Evolutionary conservation across 2,888 invertebrate genomes (phyloP).

Genomic region (Julus scanicus): DNA sequence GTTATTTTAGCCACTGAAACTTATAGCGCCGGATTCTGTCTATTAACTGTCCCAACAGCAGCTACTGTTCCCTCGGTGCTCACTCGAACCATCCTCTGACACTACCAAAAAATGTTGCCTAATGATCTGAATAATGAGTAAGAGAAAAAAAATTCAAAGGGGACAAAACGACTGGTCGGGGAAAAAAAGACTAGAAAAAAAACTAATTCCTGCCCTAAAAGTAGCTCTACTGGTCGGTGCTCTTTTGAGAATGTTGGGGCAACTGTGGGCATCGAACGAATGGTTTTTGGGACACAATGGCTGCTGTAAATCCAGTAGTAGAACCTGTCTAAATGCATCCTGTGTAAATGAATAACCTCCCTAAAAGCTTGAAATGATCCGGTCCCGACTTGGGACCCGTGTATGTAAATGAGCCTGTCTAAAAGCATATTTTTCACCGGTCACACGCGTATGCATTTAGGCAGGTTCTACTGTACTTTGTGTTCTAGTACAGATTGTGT

Average conservation of each 20-base stretch:
- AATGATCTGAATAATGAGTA: constrained; percentile 39
- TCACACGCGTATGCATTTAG: too few relatives aligned
- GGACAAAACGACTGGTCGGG: constrained; percentile 34
- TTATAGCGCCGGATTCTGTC: constrained; percentile 9
- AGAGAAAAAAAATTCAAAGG: constrained; percentile 13
- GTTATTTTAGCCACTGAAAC: constrained; percentile 31
- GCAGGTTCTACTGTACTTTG: too few relatives aligned
- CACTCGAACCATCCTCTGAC: constrained; percentile 18
- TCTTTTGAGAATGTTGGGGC: neutral
- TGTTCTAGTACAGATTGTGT: too few relatives aligned
- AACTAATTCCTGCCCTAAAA: neutral
- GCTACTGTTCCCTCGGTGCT: constrained; percentile 36
- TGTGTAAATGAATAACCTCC: too few relatives aligned
- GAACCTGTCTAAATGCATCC: too few relatives aligned
- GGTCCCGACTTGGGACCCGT: too few relatives aligned
- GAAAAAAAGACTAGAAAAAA: neutral
- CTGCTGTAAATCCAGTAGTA: too few relatives aligned
- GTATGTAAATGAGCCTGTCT: too few relatives aligned
- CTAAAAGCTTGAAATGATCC: too few relatives aligned
- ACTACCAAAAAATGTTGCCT: constrained; percentile 25
- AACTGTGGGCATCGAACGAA: neutral
- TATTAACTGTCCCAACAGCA: constrained; percentile 12
- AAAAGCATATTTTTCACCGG: too few relatives aligned
- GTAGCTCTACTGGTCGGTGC: neutral
- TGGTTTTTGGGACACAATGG: neutral